A percentile compares a stretch with the other conserved stretches of the same genome.
Conservation (phyloP, 2,797 vertebrate genomes). For the Eulemur mongoz region DNA sequence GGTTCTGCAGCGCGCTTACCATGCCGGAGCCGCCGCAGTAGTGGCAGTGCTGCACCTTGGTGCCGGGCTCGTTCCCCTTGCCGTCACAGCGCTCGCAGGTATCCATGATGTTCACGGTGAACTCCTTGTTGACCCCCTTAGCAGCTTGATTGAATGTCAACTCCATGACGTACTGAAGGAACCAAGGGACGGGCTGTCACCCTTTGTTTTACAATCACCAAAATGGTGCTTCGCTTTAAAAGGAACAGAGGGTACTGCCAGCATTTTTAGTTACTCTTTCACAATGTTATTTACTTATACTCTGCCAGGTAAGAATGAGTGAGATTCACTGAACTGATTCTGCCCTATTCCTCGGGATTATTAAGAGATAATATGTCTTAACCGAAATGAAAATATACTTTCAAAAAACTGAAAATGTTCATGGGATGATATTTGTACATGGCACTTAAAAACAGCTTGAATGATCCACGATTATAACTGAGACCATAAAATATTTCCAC, state of each 20-base stretch:
- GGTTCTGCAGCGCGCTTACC: constrained; percentile 84
- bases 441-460: background rate
- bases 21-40: constrained; percentile 95
- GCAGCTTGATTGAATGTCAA: constrained; percentile 97
- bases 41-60: constrained; percentile 93
- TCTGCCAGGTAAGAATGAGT: background rate
- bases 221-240: background rate
- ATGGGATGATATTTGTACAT: background rate
- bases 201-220: background rate
- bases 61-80: constrained; percentile 94
- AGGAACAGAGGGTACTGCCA: background rate
- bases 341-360: background rate
- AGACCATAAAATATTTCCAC: background rate
- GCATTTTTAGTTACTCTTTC: background rate
- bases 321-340: background rate
- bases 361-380: background rate
- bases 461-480: background rate
- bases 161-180: constrained; percentile 94
- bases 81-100: constrained; percentile 93
- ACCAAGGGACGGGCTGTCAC: constrained; percentile 14
- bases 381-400: background rate
- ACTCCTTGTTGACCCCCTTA: constrained; percentile 98
- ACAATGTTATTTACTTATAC: background rate
- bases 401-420: background rate
- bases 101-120: constrained; percentile 90